Base-by-base conservation (phyloP, 2,888 invertebrate genomes). In the Caenorhabditis zanzibari region DNA sequence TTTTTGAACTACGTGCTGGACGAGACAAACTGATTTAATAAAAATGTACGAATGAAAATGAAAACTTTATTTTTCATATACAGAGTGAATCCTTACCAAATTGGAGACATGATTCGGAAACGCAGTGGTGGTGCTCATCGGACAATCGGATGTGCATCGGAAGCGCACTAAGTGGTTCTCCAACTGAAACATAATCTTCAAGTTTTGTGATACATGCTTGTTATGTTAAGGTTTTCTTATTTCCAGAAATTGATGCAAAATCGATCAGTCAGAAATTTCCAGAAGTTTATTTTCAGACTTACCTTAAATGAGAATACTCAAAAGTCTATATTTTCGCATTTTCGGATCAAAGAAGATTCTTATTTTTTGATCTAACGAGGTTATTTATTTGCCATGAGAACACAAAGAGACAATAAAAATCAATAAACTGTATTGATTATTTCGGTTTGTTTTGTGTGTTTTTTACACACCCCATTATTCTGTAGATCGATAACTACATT, bases 51-150 rank as follows among this genome's bases (percentile, higher is more conserved):
- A 32, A 66, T 72, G 28, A 28, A 59, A 38, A 41, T 38, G 69
- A 38, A 56, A 54, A 52, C 24, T 38, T 24, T 61, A 56, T 22
- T n/a, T 41, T 44, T 59, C 26, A 35, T 10, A n/a, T n/a, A 19
- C 26, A 24, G 32, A 49, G 38, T 14, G 19, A 56, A 24, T 28
- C 26, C 19, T n/a, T 26, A n/a, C 19, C 22, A 69, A 77, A 69
- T 77, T 61, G 76, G 61, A 52, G 69, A 77, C 54, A 79, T 44
- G 79, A 79, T 79, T 79, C 63, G 79, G 79, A 79, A 79, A 9
- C 54, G 52, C 5, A 47, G 56, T 44, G 64, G 64, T 35, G 64
- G 56, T 35, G 69, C 61, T 71, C 79, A 79, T 32, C 38, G 63
- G 71, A 54, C 56, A 56, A 79, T 64, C 64, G 64, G 64, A 71